A percentile compares a stretch with the other conserved stretches of the same genome.
These are phyloP conservation scores for Perccottus glenii DNA, from an alignment of 2,113 vertebrate species.

Conservation along the genomic window DNA sequence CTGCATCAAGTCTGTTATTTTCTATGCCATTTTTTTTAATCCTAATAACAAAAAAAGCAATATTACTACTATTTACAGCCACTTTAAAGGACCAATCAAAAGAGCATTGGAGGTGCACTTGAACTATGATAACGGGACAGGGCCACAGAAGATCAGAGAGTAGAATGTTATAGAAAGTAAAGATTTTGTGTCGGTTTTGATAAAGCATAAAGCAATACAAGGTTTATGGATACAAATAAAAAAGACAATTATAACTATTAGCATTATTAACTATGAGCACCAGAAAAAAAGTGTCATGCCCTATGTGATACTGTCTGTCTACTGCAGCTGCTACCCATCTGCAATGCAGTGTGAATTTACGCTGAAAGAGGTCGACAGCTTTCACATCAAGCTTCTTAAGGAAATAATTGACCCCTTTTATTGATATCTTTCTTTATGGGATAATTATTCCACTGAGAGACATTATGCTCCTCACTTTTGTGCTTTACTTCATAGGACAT, in stretches of 20 bases:
- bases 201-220: too few relatives aligned
- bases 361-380: constrained; percentile 1
- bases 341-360: constrained; percentile 32
- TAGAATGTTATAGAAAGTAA: too few relatives aligned
- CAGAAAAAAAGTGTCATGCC: neutral
- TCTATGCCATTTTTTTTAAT: too few relatives aligned
- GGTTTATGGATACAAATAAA: neutral
- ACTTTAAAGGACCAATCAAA: too few relatives aligned
- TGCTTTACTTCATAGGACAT: constrained; percentile 16
- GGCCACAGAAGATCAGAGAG: too few relatives aligned
- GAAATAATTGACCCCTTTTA: neutral
- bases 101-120: too few relatives aligned
- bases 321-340: constrained; percentile 32
- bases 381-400: constrained; percentile 8
- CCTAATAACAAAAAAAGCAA: too few relatives aligned
- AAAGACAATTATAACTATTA: neutral
- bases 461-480: neutral
- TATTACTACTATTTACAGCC: too few relatives aligned
- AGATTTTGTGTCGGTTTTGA: too few relatives aligned
- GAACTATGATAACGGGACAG: too few relatives aligned
- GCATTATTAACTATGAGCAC: neutral
- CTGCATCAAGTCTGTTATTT: too few relatives aligned
- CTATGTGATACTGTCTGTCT: constrained; percentile 6
- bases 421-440: neutral
- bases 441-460: constrained; percentile 4